Evolutionary conservation across 2,888 invertebrate genomes (phyloP), one percentile per base, ranked within the genome.

Genomic region (Glyphotaelius pellucidus): DNA sequence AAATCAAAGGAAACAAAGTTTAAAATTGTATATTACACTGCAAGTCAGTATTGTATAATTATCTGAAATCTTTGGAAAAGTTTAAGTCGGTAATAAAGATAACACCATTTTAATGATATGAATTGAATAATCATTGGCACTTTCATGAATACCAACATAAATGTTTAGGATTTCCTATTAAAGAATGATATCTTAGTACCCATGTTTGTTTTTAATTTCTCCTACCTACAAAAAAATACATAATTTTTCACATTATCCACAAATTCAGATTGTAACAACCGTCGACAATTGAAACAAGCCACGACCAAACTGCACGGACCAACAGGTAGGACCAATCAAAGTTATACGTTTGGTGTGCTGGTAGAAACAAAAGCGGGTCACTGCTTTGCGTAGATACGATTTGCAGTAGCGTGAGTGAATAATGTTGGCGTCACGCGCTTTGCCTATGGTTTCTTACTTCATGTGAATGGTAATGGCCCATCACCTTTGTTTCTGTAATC

Each of bases 131-230:
- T 67, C 9, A 67, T 67, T 67, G 67, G 67, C 67, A 67, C 67
- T 25, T 67, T 67, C 67, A 67, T 25, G n/a, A 67, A 67, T 67
- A 67, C 67, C 67, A 67, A 67, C 25, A 67, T n/a, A 67, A 67
- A 67, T n/a, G 0, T 9, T n/a, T n/a, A 67, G n/a, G 67, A 67
- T 25, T 67, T 25, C 25, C 67, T 67, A 25, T 67, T 67, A 67
- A 67, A 25, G 67, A n/a, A 67, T n/a, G n/a, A 67, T 67, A 67
- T 67, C 25, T 67, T 67, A n/a, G 67, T 67, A 67, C 67, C 67
- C 67, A 67, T 67, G n/a, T 67, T 67, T 67, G 67, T 67, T 67
- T 67, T 67, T 67, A 67, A 67, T 67, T 67, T 67, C 67, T 67
- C 67, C 67, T 67, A 67, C 67, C 67, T 67, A 67, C 67, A 67